A percentile compares a stretch with the other conserved stretches of the same genome.
These are phyloP conservation scores for Prolemur simus DNA, from an alignment of 2,113 vertebrate genomes.

Conservation along the genomic window DNA sequence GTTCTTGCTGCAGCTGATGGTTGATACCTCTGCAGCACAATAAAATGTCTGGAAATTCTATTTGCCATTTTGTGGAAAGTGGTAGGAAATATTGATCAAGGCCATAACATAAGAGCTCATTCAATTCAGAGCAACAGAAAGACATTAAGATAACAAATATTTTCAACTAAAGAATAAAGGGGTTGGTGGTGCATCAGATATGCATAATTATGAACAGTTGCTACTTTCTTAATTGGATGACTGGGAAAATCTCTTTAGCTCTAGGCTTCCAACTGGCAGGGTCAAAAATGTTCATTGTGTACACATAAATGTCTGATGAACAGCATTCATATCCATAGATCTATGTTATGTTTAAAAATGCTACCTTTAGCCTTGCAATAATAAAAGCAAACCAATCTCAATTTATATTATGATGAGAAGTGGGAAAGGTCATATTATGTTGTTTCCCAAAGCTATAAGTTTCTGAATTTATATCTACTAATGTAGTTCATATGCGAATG, in stretches of 20 bases:
- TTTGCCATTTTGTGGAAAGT: slow-evolving; percentile 54
- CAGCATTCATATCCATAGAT: not conserved
- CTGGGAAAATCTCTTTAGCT: slow-evolving; percentile 32
- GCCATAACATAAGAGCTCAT: slow-evolving; percentile 37
- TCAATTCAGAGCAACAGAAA: slow-evolving; percentile 56
- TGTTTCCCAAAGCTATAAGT: not conserved
- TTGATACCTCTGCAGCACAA: slow-evolving; percentile 24
- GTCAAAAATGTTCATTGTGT: not conserved
- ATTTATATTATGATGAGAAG: not conserved
- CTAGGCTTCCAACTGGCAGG: not conserved
- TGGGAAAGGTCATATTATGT: not conserved
- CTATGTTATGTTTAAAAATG: not conserved
- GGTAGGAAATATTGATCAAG: slow-evolving; percentile 59
- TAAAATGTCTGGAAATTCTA: slow-evolving; percentile 53
- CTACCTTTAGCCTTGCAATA: not conserved
- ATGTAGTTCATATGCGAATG: not conserved
- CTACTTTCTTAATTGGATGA: slow-evolving; percentile 28
- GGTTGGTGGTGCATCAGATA: not conserved
- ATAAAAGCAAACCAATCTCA: not conserved
- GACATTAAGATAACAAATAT: slow-evolving; percentile 50
- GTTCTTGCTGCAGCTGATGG: slow-evolving; percentile 54
- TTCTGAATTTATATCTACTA: not conserved
- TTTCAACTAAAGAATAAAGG: slow-evolving; percentile 61
- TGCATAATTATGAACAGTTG: slow-evolving; percentile 33
- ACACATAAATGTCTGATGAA: not conserved